These are phyloP conservation scores for Coregonus suidteri DNA, from an alignment of 2,797 vertebrate genomes.

Conservation along the genomic window DNA sequence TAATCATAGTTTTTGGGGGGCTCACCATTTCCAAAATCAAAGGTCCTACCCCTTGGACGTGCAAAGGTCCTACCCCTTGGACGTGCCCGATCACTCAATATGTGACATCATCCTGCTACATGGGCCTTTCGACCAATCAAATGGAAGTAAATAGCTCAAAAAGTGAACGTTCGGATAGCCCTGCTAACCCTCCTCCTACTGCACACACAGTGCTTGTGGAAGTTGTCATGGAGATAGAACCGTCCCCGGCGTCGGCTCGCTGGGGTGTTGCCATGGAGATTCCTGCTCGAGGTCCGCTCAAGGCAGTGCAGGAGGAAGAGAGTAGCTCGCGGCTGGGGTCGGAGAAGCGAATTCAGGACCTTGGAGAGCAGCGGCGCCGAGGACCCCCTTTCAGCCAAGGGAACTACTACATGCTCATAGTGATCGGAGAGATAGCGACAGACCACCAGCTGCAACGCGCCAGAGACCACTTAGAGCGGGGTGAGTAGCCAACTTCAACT, in stretches of 20 bases:
- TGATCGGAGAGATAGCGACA: conserved; percentile 87
- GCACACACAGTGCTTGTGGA: conserved; percentile 50
- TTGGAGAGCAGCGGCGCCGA: conserved; percentile 58
- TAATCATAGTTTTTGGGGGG: neutral
- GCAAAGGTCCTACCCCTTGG: neutral
- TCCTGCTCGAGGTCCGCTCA: conserved; percentile 70
- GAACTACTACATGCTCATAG: conserved; percentile 84
- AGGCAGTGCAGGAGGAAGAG: conserved; percentile 73
- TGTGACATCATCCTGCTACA: conserved; percentile 55
- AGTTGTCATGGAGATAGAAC: conserved; percentile 92
- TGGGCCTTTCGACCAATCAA: conserved; percentile 67
- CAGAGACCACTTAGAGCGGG: conserved; percentile 84
- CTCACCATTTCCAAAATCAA: neutral
- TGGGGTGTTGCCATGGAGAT: conserved; percentile 89
- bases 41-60: neutral
- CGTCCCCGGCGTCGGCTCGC: conserved; percentile 68
- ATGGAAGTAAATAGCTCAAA: conserved; percentile 46
- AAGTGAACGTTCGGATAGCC: conserved; percentile 61
- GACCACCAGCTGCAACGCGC: conserved; percentile 85
- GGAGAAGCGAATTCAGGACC: conserved; percentile 70
- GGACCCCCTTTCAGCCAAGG: conserved; percentile 72
- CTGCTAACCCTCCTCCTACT: conserved; percentile 44
- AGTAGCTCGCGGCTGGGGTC: conserved; percentile 45
- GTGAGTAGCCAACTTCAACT: conserved; percentile 72
- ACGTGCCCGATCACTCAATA: conserved; percentile 8